These are phyloP conservation scores for Scaptomyza tumidula DNA, from an alignment of 2,888 invertebrate genomes.

Conservation along the genomic window DNA sequence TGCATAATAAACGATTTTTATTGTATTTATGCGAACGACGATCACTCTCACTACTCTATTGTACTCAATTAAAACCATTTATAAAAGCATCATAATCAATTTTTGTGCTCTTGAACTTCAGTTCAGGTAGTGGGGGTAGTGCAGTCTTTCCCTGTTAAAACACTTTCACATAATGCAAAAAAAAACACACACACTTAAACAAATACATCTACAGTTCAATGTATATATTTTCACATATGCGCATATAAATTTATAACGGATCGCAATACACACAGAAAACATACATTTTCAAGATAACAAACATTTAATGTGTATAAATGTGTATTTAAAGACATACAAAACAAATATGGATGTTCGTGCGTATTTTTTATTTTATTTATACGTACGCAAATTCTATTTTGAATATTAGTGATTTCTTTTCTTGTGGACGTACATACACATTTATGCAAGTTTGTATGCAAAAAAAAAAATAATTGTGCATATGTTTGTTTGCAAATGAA, in stretches of 20 bases:
- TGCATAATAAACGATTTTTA: slow-evolving; percentile 45
- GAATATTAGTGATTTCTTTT: slow-evolving; percentile 17
- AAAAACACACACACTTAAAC: background rate
- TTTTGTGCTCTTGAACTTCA: slow-evolving; percentile 78
- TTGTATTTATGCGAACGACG: slow-evolving; percentile 40
- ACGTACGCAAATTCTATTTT: slow-evolving; percentile 38
- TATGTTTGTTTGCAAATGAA: slow-evolving; percentile 3
- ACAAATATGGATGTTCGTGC: background rate
- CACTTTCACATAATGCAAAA: slow-evolving; percentile 9
- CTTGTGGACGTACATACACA: slow-evolving; percentile 9
- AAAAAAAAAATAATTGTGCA: slow-evolving; percentile 7
- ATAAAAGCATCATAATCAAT: slow-evolving; percentile 68
- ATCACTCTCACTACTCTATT: slow-evolving; percentile 69
- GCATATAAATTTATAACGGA: slow-evolving; percentile 16
- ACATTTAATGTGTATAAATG: slow-evolving; percentile 9
- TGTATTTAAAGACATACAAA: slow-evolving; percentile 8
- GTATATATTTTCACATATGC: slow-evolving; percentile 4
- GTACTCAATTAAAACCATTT: slow-evolving; percentile 77
- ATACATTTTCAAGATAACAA: slow-evolving; percentile 24
- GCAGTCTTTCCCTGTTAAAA: slow-evolving; percentile 51
- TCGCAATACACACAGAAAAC: slow-evolving; percentile 9
- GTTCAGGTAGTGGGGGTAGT: slow-evolving; percentile 55
- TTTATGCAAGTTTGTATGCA: slow-evolving; percentile 6
- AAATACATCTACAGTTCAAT: background rate
- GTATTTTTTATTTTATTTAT: slow-evolving; percentile 7